Percentiles rank a stretch among this genome's conserved stretches.
These are phyloP conservation scores for Metaphire vulgaris DNA, from an alignment of 1,140 invertebrate species.

Conservation along the genomic window DNA sequence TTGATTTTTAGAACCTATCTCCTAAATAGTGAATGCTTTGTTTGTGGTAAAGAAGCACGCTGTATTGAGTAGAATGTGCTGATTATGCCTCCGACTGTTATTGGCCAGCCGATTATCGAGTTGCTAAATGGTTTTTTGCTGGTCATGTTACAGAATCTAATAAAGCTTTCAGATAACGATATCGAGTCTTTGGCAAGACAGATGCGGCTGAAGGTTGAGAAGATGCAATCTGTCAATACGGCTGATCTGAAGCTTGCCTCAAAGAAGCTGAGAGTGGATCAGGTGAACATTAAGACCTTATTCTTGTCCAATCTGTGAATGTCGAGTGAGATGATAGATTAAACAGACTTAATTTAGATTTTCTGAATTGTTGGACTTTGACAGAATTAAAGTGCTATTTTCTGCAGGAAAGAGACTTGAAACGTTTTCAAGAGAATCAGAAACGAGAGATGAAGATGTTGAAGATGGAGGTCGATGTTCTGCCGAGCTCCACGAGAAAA, in stretches of 20 bases:
- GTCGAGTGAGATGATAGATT: too few species aligned
- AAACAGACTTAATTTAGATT: too few species aligned
- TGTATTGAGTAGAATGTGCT: too few species aligned
- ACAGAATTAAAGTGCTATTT: too few species aligned
- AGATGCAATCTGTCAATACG: not conserved
- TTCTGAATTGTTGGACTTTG: too few species aligned
- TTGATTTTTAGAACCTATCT: too few species aligned
- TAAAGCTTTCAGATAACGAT: not conserved
- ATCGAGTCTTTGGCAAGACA: not conserved
- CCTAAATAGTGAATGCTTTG: too few species aligned
- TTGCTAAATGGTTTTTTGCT: not conserved
- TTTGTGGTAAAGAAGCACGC: too few species aligned
- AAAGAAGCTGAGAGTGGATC: not conserved
- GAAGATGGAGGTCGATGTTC: not conserved
- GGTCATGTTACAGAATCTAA: not conserved
- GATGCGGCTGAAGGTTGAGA: not conserved
- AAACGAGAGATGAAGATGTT: not conserved
- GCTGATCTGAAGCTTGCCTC: not conserved
- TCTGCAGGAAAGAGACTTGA: not conserved
- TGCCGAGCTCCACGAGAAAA: not conserved
- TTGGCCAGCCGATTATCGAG: too few species aligned
- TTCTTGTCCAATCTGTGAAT: too few species aligned
- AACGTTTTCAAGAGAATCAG: not conserved
- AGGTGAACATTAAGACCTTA: too few species aligned
- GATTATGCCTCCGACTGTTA: too few species aligned